A percentile compares a stretch with the other conserved stretches of the same genome.
phyloP scores from a whole-genome alignment of 2,113 vertebrate genomes.

The Parus major region DNA sequence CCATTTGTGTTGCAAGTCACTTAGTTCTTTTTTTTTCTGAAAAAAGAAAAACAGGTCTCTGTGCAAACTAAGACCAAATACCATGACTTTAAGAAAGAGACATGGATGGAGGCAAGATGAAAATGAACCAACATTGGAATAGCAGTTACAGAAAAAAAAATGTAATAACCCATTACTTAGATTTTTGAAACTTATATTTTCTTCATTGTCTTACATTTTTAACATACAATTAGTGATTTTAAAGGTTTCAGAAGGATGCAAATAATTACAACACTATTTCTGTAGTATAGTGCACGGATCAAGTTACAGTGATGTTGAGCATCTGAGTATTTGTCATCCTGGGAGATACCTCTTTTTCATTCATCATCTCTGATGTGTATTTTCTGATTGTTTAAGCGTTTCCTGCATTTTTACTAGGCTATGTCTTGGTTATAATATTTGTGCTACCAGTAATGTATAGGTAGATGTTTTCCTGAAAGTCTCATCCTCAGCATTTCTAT shows the following conservation, averaged over 20 bases:
- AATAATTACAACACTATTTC: not conserved
- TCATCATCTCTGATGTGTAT: not conserved
- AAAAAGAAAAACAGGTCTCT: not conserved
- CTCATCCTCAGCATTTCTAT: not conserved
- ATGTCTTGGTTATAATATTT: not conserved
- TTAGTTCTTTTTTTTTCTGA: not conserved
- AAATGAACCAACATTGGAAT: not conserved
- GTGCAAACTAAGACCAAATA: not conserved
- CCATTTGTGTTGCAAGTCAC: not conserved
- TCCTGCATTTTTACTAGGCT: not conserved
- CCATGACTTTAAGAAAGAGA: not conserved
- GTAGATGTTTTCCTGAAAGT: not conserved
- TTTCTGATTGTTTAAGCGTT: not conserved
- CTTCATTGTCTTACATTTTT: not conserved
- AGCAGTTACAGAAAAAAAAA: not conserved
- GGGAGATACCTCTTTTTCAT: not conserved
- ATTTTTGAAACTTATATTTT: not conserved
- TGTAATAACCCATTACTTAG: not conserved
- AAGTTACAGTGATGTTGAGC: not conserved
- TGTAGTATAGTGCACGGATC: not conserved
- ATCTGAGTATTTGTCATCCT: not conserved
- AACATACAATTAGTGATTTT: fast-evolving
- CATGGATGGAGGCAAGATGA: not conserved
- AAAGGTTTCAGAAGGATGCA: not conserved
- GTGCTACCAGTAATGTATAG: not conserved